phyloP scores from a whole-genome alignment of 1,140 invertebrate species.

The Chionoecetes opilio region DNA sequence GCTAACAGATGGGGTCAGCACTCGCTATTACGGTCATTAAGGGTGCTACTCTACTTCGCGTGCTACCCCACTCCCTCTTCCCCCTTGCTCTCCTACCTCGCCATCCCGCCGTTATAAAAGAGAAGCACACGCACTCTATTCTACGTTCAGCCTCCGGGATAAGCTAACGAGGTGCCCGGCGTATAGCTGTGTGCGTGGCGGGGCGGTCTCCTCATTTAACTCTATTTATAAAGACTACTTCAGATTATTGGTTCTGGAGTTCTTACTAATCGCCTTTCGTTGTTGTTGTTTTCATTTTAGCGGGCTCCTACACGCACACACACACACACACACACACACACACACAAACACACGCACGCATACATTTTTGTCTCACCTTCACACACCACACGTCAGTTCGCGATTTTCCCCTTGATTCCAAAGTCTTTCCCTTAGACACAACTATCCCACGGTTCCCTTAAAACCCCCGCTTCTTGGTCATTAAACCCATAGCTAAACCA shows the following conservation, averaged over 20 bases:
- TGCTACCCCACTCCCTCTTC: background rate
- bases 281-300: background rate
- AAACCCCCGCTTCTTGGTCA: background rate
- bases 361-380: background rate
- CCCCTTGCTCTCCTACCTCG: background rate
- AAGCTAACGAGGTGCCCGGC: background rate
- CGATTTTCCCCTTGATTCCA: background rate
- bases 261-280: no score
- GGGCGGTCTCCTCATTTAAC: background rate
- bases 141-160: background rate
- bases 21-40: constrained; percentile 8
- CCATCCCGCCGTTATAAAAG: background rate
- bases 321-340: constrained; percentile 18
- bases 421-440: background rate
- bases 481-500: constrained; percentile 17
- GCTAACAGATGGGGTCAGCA: constrained; percentile 24
- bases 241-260: background rate
- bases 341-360: background rate
- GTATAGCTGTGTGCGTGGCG: background rate
- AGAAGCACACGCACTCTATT: background rate
- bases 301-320: background rate
- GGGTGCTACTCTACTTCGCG: background rate
- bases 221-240: no score
- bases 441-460: background rate
- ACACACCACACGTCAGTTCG: background rate